phyloP scores from a whole-genome alignment of 2,888 invertebrate genomes.

The Meta bourneti region DNA sequence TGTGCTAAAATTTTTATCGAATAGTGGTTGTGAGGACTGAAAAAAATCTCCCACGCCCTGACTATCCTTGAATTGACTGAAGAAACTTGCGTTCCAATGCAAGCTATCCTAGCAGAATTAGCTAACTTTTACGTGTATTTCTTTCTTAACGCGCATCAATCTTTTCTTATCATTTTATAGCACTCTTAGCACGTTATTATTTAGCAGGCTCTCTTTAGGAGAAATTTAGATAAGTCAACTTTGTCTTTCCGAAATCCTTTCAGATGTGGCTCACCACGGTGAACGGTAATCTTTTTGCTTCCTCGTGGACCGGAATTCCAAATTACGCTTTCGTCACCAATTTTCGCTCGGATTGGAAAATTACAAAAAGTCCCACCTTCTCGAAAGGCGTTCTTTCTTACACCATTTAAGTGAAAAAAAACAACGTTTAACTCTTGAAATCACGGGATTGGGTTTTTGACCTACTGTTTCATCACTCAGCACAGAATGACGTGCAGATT shows the following conservation, averaged over 20 bases:
- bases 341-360: neutral
- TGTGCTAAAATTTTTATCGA: too few relatives aligned
- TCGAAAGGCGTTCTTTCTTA: neutral
- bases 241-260: too few relatives aligned
- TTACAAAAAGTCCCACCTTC: neutral
- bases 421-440: neutral
- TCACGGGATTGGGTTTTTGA: slow-evolving; percentile 12
- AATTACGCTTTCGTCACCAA: slow-evolving; percentile 12
- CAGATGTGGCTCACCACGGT: too few relatives aligned
- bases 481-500: neutral
- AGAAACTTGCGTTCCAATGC: neutral
- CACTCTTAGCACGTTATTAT: neutral
- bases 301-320: slow-evolving; percentile 19
- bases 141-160: neutral
- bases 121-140: neutral
- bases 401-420: slow-evolving; percentile 12
- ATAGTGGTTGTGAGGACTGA: too few relatives aligned
- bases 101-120: neutral
- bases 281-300: neutral
- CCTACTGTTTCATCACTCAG: slow-evolving; percentile 10
- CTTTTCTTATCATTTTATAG: slow-evolving; percentile 5
- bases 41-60: too few relatives aligned
- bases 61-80: neutral
- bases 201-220: too few relatives aligned
- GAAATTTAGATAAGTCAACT: too few relatives aligned